Conservation (phyloP, 2,888 invertebrate species). For the Morpho deidamia region DNA sequence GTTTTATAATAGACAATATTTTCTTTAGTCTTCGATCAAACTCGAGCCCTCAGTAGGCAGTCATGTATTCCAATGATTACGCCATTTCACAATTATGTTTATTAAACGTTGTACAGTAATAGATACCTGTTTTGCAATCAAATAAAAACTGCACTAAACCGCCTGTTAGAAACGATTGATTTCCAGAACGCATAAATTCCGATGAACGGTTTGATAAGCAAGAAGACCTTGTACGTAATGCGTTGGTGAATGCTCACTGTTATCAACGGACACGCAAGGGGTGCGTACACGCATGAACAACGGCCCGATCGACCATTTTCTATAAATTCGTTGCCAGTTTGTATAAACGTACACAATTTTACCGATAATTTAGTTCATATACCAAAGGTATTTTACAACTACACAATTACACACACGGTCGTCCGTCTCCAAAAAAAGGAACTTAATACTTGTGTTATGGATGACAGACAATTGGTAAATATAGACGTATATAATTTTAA, state of each 20-base stretch:
- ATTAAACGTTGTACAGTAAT: background rate
- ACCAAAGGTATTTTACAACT: too few relatives aligned
- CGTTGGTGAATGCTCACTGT: conserved; percentile 27
- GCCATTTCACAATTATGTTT: background rate
- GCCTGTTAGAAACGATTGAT: conserved; percentile 23
- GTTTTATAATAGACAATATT: too few relatives aligned
- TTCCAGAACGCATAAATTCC: conserved; percentile 27
- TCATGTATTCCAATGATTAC: too few relatives aligned
- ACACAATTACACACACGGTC: too few relatives aligned
- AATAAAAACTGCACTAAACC: conserved; percentile 19
- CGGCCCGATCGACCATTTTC: conserved; percentile 16
- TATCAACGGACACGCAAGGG: conserved; percentile 33
- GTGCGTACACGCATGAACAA: conserved; percentile 28
- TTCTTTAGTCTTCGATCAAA: too few relatives aligned
- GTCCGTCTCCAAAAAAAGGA: too few relatives aligned
- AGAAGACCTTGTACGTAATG: conserved; percentile 32
- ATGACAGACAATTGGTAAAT: too few relatives aligned
- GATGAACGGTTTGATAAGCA: conserved; percentile 29
- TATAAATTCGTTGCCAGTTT: conserved; percentile 3
- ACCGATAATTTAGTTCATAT: too few relatives aligned
- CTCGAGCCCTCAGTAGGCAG: too few relatives aligned
- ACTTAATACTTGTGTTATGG: too few relatives aligned
- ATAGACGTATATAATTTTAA: too few relatives aligned
- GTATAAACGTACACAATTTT: background rate
- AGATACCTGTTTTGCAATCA: conserved; percentile 12